Evolutionary conservation across 1,140 invertebrate species (phyloP).

Genomic region (Pantala flavescens): DNA sequence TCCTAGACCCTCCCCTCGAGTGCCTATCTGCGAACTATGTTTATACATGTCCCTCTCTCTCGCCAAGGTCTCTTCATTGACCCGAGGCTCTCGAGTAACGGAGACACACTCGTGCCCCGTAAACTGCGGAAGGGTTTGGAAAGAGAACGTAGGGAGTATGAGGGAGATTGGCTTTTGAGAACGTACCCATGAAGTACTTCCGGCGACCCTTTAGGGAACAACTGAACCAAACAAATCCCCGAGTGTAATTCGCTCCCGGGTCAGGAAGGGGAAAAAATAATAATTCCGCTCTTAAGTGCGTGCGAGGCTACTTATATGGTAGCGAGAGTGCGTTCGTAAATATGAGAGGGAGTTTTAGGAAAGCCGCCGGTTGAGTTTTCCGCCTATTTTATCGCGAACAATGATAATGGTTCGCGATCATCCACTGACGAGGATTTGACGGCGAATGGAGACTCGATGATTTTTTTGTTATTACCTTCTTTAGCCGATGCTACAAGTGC

Average conservation of each 20-base stretch:
- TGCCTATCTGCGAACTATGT: background rate
- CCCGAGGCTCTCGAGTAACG: background rate
- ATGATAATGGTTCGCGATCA: background rate
- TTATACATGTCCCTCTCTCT: background rate
- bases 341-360: background rate
- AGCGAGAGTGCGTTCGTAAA: background rate
- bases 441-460: background rate
- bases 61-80: background rate
- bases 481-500: background rate
- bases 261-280: background rate
- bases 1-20: too few relatives aligned
- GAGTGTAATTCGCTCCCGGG: background rate
- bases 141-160: background rate
- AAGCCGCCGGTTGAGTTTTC: background rate
- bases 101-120: background rate
- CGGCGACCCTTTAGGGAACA: background rate
- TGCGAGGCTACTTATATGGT: background rate
- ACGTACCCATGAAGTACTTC: slow-evolving; percentile 4
- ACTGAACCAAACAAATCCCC: slow-evolving; percentile 8
- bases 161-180: slow-evolving; percentile 8
- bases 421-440: background rate
- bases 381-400: background rate
- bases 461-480: background rate
- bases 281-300: background rate
- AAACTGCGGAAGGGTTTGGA: background rate